Evolutionary conservation across 2,888 invertebrate genomes (phyloP).

Genomic region (Mythimna impura): DNA sequence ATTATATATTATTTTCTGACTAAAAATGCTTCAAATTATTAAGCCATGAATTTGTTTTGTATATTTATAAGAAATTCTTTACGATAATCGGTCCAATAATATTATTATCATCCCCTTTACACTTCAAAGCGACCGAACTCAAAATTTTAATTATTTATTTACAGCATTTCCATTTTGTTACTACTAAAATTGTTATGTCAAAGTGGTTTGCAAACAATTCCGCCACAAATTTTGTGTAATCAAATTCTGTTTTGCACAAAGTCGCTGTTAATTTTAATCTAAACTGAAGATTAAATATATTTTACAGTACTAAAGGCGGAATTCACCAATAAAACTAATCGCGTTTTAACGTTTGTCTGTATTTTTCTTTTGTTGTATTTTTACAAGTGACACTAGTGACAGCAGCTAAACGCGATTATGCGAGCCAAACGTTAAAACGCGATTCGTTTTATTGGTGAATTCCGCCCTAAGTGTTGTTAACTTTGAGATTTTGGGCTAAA

Average conservation of each 20-base stretch:
- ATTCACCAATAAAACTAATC: too few species aligned
- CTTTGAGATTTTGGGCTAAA: not conserved
- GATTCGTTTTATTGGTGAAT: too few species aligned
- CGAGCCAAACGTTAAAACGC: too few species aligned
- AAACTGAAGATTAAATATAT: constrained; percentile 34
- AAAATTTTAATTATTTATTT: constrained; percentile 15
- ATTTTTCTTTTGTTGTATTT: too few species aligned
- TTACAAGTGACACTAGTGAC: too few species aligned
- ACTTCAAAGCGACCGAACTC: constrained; percentile 18
- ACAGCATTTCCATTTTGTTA: constrained; percentile 16
- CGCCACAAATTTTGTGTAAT: constrained; percentile 42
- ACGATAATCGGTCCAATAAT: not conserved
- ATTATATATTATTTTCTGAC: too few species aligned
- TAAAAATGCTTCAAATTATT: too few species aligned
- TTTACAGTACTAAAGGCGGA: not conserved
- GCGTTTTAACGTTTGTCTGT: too few species aligned
- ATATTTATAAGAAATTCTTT: not conserved
- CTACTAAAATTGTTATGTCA: constrained; percentile 35
- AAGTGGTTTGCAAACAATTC: constrained; percentile 36
- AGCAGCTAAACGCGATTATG: too few species aligned
- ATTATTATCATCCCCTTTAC: not conserved
- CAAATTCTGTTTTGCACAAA: constrained; percentile 44
- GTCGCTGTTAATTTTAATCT: constrained; percentile 42
- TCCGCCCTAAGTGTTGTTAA: too few species aligned
- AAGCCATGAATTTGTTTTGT: not conserved